Percentiles rank a stretch among this genome's conserved stretches.
Evolutionary conservation across 2,113 vertebrate species (phyloP).

Genomic region (Menidia beryllina): DNA sequence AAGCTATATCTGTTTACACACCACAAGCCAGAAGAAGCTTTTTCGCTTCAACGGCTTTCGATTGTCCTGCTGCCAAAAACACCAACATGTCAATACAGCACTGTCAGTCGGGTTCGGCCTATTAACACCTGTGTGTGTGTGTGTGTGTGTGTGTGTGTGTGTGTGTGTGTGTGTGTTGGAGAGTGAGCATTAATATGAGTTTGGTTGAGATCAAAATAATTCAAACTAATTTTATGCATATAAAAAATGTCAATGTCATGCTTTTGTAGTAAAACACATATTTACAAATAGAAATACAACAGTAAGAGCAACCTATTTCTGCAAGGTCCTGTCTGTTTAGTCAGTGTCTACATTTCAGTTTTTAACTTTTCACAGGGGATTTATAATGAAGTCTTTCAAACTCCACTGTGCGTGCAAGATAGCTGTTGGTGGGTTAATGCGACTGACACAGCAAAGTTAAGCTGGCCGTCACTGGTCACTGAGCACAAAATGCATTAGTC

Average conservation of each 20-base stretch:
- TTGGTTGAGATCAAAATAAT: no score
- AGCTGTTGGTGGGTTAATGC: slow-evolving; percentile 16
- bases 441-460: slow-evolving; percentile 38
- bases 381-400: no score
- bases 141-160: slow-evolving; percentile 16
- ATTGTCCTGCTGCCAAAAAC: slow-evolving; percentile 58
- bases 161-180: slow-evolving; percentile 1
- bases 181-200: background rate
- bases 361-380: no score
- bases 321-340: no score
- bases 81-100: slow-evolving; percentile 48
- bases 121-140: slow-evolving; percentile 27
- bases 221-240: no score
- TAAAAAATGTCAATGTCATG: no score
- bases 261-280: no score
- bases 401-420: background rate
- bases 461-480: slow-evolving; percentile 43
- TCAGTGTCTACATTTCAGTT: no score
- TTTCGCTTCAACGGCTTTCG: slow-evolving; percentile 41
- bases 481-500: slow-evolving; percentile 26
- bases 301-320: no score
- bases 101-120: slow-evolving; percentile 37
- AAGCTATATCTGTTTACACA: slow-evolving; percentile 37
- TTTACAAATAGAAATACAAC: no score
- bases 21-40: slow-evolving; percentile 25